Base-by-base conservation (phyloP, 2,888 invertebrate species). In the Teinopalpus imperialis region DNA sequence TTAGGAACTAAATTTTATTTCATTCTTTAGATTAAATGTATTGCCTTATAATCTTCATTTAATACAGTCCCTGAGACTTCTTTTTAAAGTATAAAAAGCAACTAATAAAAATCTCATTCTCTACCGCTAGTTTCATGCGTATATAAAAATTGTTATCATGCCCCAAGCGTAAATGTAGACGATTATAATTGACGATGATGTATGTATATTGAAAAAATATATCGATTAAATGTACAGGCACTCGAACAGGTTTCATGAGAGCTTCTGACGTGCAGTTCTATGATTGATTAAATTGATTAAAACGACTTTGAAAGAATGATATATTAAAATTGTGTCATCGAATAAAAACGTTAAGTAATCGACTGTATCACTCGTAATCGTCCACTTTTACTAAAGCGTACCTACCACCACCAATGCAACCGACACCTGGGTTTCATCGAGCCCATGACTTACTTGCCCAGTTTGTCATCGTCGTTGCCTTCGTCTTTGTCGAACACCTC, bases 401-500 rank as follows among this genome's bases (percentile, higher is more conserved):
- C 47, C 49, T 45, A 39, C 39, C 43, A 45, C 39, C 43, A 45
- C 48, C 48, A 29, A 13, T 12, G 46, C 46, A 16, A 16, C 45
- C 45, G 27, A 20, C 45, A 45, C 45, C 45, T 9, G 7, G 12
- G 12, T 20, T 9, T 14, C 7, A 21, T 5, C 12, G n/a, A 10
- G 10, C 31, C 13, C 34, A 9, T 14, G 26, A 81, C 92, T 90
- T 91, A 95, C 95, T 95, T 95, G 88, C 97, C 97, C 61, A 97
- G 91, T 66, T 92, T 92, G 86, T 97, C 97, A 88, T 98, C 97
- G 76, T 93, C 92, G 66, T 93, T 92, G 65, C 92, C 91, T 62
- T 96, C 95, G 80, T 98, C 98, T 80, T 94, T 93, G 91, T 98
- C 97, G 90, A 93, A 93, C 58, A 97, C 87, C 72, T 93, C 93